Evolutionary conservation across 2,888 invertebrate genomes (phyloP).

Genomic region (Gari tellinella): DNA sequence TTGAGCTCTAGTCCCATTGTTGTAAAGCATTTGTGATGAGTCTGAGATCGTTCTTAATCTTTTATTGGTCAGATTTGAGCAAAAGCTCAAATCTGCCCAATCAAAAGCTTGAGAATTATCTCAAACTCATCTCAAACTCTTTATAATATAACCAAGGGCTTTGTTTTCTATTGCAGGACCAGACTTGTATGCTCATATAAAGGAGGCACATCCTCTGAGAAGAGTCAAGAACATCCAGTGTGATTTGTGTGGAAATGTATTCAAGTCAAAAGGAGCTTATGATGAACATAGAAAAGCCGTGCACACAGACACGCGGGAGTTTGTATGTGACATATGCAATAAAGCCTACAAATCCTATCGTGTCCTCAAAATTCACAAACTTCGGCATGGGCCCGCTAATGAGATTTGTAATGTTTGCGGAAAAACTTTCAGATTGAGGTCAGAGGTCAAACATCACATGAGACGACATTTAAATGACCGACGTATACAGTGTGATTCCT

Average conservation of each 20-base stretch:
- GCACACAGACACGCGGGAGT: constrained; percentile 60
- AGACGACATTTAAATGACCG: constrained; percentile 50
- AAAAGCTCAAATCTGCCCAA: too few relatives aligned
- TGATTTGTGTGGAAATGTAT: constrained; percentile 66
- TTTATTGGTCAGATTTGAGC: too few relatives aligned
- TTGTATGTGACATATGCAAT: constrained; percentile 71
- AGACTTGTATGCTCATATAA: constrained; percentile 64
- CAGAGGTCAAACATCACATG: constrained; percentile 59
- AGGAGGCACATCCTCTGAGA: constrained; percentile 60
- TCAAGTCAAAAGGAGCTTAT: constrained; percentile 71
- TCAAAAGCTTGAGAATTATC: too few relatives aligned
- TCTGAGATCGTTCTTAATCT: too few relatives aligned
- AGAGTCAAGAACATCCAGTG: constrained; percentile 60
- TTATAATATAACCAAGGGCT: background rate
- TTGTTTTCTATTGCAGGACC: constrained; percentile 42
- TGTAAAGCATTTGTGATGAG: too few relatives aligned
- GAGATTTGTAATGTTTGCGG: constrained; percentile 70
- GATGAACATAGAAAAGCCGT: constrained; percentile 69
- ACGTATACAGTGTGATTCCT: constrained; percentile 48
- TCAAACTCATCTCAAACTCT: too few relatives aligned
- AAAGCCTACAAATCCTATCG: constrained; percentile 74
- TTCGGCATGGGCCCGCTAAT: constrained; percentile 63
- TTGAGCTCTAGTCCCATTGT: background rate
- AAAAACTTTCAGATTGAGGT: constrained; percentile 72
- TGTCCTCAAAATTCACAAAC: constrained; percentile 67